Conservation (phyloP, 2,113 vertebrate species). For the Semnopithecus entellus region DNA sequence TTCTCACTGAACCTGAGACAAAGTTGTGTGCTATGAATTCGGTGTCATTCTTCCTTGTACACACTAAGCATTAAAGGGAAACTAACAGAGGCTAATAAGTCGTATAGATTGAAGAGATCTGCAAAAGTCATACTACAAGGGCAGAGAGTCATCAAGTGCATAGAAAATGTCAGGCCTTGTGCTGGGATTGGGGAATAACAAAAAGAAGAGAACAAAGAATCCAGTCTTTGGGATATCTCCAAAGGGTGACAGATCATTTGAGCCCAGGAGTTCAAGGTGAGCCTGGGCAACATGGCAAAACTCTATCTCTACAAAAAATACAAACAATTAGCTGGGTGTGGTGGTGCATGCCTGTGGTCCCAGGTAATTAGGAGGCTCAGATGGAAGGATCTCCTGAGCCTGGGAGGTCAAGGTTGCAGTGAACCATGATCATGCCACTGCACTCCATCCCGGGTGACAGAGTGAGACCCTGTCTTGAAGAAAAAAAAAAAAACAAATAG, state of each 20-base stretch:
- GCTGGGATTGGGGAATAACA: background rate
- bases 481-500: background rate
- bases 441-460: no score
- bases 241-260: background rate
- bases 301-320: no score
- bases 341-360: no score
- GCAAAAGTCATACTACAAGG: background rate
- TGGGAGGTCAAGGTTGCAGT: no score
- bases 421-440: no score
- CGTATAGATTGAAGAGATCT: background rate
- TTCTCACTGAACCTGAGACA: background rate
- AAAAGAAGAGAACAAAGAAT: background rate
- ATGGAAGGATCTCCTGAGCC: no score
- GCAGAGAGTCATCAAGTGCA: background rate
- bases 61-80: background rate
- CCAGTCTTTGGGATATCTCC: background rate
- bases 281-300: no score
- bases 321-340: no score
- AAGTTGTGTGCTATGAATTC: background rate
- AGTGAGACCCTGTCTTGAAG: no score
- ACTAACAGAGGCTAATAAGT: background rate
- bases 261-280: no score
- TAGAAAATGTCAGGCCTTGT: background rate
- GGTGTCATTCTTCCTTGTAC: background rate
- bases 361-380: no score